These are phyloP conservation scores for Meliscaeva auricollis DNA, from an alignment of 2,888 invertebrate species.

Conservation along the genomic window DNA sequence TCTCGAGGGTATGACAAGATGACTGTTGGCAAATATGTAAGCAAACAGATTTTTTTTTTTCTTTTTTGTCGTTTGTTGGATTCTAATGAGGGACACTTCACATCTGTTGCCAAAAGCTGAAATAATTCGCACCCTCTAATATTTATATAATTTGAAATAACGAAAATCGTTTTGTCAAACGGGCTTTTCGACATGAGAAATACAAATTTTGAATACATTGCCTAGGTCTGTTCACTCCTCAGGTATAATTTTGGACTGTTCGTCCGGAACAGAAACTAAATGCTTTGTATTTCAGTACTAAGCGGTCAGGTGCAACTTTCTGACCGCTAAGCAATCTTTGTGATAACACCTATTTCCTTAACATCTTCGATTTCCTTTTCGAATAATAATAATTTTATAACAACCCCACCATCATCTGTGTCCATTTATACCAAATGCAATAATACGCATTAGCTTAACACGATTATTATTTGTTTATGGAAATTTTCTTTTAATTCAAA, in stretches of 20 bases:
- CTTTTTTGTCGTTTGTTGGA: conserved; percentile 31
- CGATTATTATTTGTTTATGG: conserved; percentile 46
- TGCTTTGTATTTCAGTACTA: too few species aligned
- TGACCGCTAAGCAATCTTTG: background rate
- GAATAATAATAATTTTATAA: conserved; percentile 12
- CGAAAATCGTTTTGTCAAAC: conserved; percentile 24
- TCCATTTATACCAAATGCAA: background rate
- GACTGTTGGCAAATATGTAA: conserved; percentile 56
- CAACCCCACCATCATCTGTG: background rate
- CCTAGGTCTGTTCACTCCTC: too few species aligned
- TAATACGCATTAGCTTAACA: conserved; percentile 16
- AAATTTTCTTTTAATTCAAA: conserved; percentile 65
- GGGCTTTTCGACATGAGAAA: background rate
- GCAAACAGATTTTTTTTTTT: conserved; percentile 17
- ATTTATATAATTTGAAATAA: conserved; percentile 49
- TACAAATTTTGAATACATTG: too few species aligned
- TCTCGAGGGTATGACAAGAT: conserved; percentile 50
- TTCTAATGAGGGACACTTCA: conserved; percentile 71
- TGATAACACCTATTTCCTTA: background rate
- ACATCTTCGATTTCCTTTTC: conserved; percentile 9
- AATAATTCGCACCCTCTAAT: conserved; percentile 51
- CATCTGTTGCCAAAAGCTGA: conserved; percentile 66
- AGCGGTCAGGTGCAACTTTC: too few species aligned
- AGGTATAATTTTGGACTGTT: too few species aligned
- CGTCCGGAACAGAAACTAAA: too few species aligned